Evolutionary conservation across 2,113 vertebrate genomes (phyloP).

Genomic region (Manacus vitellinus): DNA sequence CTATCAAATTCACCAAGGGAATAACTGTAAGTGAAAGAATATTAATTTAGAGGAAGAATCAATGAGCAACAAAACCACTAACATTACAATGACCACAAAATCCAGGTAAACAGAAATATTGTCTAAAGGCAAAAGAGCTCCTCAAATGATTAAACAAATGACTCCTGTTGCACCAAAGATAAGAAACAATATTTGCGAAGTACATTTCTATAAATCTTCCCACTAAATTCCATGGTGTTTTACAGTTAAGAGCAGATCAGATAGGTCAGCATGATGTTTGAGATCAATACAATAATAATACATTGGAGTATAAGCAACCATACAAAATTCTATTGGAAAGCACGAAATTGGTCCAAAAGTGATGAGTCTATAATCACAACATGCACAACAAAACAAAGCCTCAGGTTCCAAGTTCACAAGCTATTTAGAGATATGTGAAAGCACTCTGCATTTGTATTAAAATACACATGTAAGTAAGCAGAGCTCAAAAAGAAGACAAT

Average conservation of each 20-base stretch:
- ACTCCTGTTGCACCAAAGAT: background rate
- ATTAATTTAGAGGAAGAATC: background rate
- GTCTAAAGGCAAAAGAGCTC: background rate
- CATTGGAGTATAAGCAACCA: background rate
- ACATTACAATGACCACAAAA: background rate
- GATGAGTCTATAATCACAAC: background rate
- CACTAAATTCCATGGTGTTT: background rate
- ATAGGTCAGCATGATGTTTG: background rate
- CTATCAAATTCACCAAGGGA: background rate
- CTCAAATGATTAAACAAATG: background rate
- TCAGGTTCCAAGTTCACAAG: background rate
- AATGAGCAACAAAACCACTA: background rate
- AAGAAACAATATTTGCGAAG: background rate
- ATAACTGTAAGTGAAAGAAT: background rate
- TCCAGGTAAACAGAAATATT: background rate
- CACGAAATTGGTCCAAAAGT: background rate
- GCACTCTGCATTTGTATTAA: background rate
- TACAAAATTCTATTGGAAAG: background rate
- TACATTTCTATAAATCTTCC: background rate
- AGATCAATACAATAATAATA: slow-evolving; percentile 13
- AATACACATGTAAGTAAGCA: background rate
- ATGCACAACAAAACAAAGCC: background rate
- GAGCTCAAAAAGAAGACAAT: background rate
- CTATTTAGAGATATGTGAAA: background rate
- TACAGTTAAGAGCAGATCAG: background rate